phyloP scores from a whole-genome alignment of 2,888 invertebrate genomes.

The Steinernema scapterisci region DNA sequence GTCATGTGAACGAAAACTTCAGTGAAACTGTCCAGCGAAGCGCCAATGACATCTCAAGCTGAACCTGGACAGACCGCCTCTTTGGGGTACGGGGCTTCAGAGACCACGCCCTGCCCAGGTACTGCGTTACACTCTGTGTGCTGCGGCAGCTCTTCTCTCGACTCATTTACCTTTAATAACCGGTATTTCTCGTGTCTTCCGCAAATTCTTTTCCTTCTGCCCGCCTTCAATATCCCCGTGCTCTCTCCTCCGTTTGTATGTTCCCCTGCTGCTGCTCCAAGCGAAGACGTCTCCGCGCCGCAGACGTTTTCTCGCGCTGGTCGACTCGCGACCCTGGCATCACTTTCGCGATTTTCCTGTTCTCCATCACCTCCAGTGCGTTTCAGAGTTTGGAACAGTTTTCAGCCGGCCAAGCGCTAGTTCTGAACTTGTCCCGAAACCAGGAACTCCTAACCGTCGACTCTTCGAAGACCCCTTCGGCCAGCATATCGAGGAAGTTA shows the following conservation, averaged over 20 bases:
- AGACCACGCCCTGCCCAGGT: background rate
- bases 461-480: background rate
- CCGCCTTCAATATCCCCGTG: constrained; percentile 24
- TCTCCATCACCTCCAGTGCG: background rate
- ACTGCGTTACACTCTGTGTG: background rate
- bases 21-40: background rate
- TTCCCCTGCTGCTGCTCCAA: constrained; percentile 34
- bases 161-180: constrained; percentile 32
- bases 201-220: constrained; percentile 15
- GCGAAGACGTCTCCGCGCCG: constrained; percentile 21
- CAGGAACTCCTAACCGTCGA: background rate
- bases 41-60: background rate
- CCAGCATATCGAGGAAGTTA: background rate
- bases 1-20: too few species aligned
- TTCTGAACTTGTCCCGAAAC: background rate
- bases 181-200: constrained; percentile 18
- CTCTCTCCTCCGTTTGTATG: constrained; percentile 32
- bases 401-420: background rate
- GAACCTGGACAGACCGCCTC: background rate
- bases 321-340: constrained; percentile 16
- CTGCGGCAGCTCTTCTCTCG: background rate
- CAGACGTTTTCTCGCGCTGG: constrained; percentile 12
- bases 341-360: constrained; percentile 30
- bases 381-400: constrained; percentile 13
- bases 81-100: background rate